phyloP scores from a whole-genome alignment of 2,888 invertebrate genomes.

The Stictocephala bisonia region DNA sequence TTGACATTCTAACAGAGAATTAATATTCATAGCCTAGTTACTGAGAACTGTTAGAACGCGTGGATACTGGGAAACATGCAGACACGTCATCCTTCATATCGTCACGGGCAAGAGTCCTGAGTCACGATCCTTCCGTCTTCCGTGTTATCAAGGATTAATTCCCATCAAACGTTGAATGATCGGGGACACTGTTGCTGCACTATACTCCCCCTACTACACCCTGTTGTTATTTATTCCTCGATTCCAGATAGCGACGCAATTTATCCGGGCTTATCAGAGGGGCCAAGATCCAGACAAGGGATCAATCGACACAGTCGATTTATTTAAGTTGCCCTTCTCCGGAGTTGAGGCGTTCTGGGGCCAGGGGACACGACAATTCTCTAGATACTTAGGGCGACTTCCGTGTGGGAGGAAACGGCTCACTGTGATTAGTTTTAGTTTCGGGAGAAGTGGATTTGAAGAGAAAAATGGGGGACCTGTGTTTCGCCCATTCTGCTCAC shows the following conservation, averaged over 20 bases:
- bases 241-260: slow-evolving; percentile 25
- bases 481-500: too few relatives aligned
- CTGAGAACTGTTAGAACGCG: too few relatives aligned
- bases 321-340: slow-evolving; percentile 17
- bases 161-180: neutral
- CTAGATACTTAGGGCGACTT: slow-evolving; percentile 25
- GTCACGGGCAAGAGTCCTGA: neutral
- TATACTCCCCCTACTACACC: too few relatives aligned
- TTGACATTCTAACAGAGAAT: too few relatives aligned
- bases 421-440: slow-evolving; percentile 43
- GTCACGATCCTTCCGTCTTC: neutral
- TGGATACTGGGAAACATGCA: too few relatives aligned
- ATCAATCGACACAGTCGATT: slow-evolving; percentile 22
- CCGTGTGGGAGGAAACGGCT: neutral
- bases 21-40: too few relatives aligned
- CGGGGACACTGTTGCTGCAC: too few relatives aligned
- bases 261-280: slow-evolving; percentile 10
- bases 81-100: slow-evolving; percentile 9
- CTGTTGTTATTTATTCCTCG: slow-evolving; percentile 18
- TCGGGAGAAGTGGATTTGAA: slow-evolving; percentile 23
- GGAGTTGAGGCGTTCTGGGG: neutral
- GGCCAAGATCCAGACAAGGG: slow-evolving; percentile 6
- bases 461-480: slow-evolving; percentile 23
- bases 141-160: neutral
- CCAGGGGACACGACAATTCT: slow-evolving; percentile 17